phyloP scores from a whole-genome alignment of 92 coral and sea anemone genomes.

The Epizoanthus stellaris region DNA sequence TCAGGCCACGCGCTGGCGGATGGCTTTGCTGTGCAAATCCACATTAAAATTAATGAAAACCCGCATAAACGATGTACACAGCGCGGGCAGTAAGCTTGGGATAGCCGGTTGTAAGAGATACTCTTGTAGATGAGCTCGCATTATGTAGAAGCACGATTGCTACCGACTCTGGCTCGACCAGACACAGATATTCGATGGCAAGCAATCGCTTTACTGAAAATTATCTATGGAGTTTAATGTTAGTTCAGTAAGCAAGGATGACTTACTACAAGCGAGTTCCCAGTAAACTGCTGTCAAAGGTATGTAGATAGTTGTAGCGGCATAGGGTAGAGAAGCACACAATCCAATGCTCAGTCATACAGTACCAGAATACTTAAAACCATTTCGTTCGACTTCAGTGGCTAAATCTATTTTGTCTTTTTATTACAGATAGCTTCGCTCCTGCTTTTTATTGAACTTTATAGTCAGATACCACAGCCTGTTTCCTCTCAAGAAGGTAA shows the following conservation, averaged over 20 bases:
- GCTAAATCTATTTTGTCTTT: background rate
- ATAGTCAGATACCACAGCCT: constrained; percentile 31
- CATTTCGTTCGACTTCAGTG: background rate
- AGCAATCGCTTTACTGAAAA: background rate
- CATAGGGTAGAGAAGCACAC: background rate
- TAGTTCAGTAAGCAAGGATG: background rate
- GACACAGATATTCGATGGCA: constrained; percentile 1
- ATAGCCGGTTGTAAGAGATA: constrained; percentile 17
- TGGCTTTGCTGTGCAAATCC: constrained; percentile 52
- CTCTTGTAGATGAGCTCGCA: constrained; percentile 11
- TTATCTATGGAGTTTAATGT: constrained; percentile 14
- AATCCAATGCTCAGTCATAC: background rate
- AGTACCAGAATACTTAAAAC: background rate
- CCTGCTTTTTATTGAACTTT: constrained; percentile 23
- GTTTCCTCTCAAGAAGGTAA: constrained; percentile 37
- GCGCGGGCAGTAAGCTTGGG: constrained; percentile 31
- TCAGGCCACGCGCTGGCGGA: constrained; percentile 39
- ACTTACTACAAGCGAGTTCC: background rate
- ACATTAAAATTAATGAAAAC: constrained; percentile 89
- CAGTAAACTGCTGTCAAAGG: constrained; percentile 15
- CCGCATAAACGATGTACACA: constrained; percentile 55
- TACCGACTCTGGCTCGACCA: background rate
- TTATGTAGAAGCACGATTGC: background rate
- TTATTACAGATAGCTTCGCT: constrained; percentile 38
- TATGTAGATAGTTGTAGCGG: background rate